Percentiles rank a stretch among this genome's conserved stretches.
Evolutionary conservation across 1,140 invertebrate species (phyloP).

Genomic region (Formica selysi): DNA sequence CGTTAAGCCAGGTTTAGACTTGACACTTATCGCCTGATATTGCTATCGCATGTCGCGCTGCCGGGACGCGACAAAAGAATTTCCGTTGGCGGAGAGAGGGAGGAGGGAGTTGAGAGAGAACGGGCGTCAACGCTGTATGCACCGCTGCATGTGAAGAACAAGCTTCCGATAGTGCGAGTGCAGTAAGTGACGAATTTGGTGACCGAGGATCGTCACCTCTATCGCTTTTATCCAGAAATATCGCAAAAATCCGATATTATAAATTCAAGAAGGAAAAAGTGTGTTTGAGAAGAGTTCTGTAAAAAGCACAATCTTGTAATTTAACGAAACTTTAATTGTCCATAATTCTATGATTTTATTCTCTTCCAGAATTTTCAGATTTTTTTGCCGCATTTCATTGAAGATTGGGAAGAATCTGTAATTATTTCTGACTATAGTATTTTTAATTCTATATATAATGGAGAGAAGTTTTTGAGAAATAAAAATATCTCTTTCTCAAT

Average conservation of each 20-base stretch:
- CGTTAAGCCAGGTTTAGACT: conserved; percentile 59
- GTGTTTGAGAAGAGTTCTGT: not conserved
- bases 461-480: not conserved
- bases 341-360: not conserved
- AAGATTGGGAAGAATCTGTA: not conserved
- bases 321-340: not conserved
- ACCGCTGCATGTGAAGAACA: conserved; percentile 35
- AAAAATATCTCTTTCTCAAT: not conserved
- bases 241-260: not conserved
- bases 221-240: not conserved
- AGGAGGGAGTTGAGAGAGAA: not conserved
- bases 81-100: not conserved
- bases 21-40: conserved; percentile 61
- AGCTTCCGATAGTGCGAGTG: conserved; percentile 29
- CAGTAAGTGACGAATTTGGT: conserved; percentile 32
- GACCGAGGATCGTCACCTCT: not conserved
- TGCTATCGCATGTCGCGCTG: conserved; percentile 56
- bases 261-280: not conserved
- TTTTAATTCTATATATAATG: not conserved
- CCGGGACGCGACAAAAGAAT: conserved; percentile 59
- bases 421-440: not conserved
- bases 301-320: not conserved
- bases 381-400: not conserved
- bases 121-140: conserved; percentile 40
- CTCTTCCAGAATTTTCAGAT: not conserved